These are phyloP conservation scores for Orchestia grillus DNA, from an alignment of 1,140 invertebrate species.

Conservation along the genomic window DNA sequence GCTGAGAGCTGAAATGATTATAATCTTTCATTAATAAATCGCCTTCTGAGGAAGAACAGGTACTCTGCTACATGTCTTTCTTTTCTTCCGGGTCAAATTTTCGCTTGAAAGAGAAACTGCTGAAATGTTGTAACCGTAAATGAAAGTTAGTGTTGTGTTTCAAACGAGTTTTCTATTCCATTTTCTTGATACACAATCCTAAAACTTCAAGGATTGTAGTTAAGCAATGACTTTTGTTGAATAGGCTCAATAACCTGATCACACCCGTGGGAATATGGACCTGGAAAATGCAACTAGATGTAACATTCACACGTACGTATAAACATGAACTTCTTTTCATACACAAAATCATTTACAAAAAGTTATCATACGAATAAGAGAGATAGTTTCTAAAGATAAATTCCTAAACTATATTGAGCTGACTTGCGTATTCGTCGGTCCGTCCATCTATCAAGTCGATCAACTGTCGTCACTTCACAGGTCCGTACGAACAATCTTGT, in stretches of 20 bases:
- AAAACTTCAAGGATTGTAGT: not conserved
- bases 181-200: not conserved
- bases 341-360: conserved; percentile 52
- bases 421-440: conserved; percentile 6
- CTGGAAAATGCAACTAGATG: not conserved
- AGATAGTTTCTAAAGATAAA: conserved; percentile 40
- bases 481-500: not conserved
- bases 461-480: not conserved
- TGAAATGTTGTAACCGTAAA: not conserved
- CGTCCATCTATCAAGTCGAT: not conserved
- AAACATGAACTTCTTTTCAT: conserved; percentile 47
- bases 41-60: not conserved
- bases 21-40: not conserved
- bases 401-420: conserved; percentile 46
- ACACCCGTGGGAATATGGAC: not conserved
- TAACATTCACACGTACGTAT: conserved; percentile 45
- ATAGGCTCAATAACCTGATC: not conserved
- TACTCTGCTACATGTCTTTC: not conserved
- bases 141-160: not conserved
- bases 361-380: conserved; percentile 40
- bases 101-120: not conserved
- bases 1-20: not conserved
- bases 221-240: not conserved
- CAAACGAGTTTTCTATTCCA: not conserved
- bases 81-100: not conserved